Base-by-base conservation (phyloP, 2,888 invertebrate genomes). In the Drosophila peninsularis region DNA sequence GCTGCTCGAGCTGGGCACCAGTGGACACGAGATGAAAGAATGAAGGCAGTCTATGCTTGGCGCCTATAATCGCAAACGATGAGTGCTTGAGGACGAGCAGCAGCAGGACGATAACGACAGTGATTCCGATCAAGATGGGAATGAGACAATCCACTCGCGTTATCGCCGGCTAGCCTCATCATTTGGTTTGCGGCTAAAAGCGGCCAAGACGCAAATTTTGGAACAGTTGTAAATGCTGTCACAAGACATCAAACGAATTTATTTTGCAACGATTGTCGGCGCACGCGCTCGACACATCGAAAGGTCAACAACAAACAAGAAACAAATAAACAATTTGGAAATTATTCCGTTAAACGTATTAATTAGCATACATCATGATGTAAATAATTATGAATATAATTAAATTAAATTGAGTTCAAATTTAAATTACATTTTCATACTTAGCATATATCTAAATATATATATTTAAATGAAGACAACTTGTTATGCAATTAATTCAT, bases 1-100 rank as follows among this genome's bases (percentile, higher is more conserved):
- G 90, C 93, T 96, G 50, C 93, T 95, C 57, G 96, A 96, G 84
- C 90, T 95, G 53, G 94, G 94, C 37, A 77, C 91, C 55, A 92
- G 92, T 89, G 92, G 91, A 36, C 90, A 92, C 55, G 92, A 92
- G 62, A 81, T 86, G 68, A 93, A 93, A 72, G 92, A 92, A 90
- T 92, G 92, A 92, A 91, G 80, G 77, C 80, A 78, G 76, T 78
- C 82, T 63, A 68, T 66, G 78, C 78, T 71, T 85, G 82, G 86
- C 79, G 83, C 83, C 80, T 84, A 90, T 73, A 87, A 89, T 62
- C 89, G 89, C 84, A 86, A 90, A 55, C 90, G 88, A 86, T 89
- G 83, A 83, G 90, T 78, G 82, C 55, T 32, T 42, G 54, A 65
- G 75, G 53, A 62, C 42, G 54, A 68, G 64, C 68, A 49, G 30